phyloP scores from a whole-genome alignment of 2,888 invertebrate species.

The Stramonita haemastoma region DNA sequence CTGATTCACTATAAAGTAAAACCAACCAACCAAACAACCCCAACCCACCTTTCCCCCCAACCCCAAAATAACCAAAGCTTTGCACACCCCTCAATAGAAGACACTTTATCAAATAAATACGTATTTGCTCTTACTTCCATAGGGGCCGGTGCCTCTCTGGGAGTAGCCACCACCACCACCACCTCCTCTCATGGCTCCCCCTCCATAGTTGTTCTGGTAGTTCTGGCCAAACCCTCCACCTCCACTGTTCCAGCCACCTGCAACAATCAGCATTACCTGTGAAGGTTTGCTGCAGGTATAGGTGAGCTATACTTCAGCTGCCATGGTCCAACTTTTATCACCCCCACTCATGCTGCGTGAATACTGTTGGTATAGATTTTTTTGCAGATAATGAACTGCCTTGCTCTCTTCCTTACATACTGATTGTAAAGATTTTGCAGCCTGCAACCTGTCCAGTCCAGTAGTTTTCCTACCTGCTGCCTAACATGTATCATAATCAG shows the following conservation, averaged over 20 bases:
- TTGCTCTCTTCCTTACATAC: too few relatives aligned
- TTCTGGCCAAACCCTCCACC: slow-evolving; percentile 48
- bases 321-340: too few relatives aligned
- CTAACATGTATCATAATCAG: too few relatives aligned
- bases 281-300: too few relatives aligned
- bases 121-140: slow-evolving; percentile 40
- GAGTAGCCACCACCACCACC: slow-evolving; percentile 37
- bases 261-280: not conserved
- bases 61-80: not conserved
- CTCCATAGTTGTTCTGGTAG: slow-evolving; percentile 42
- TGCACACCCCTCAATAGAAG: too few relatives aligned
- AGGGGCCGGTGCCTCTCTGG: slow-evolving; percentile 40
- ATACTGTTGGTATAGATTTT: too few relatives aligned
- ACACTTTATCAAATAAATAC: not conserved
- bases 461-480: too few relatives aligned
- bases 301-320: not conserved
- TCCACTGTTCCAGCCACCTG: slow-evolving; percentile 39
- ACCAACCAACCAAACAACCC: not conserved
- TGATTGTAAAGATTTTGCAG: too few relatives aligned
- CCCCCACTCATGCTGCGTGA: too few relatives aligned
- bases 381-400: too few relatives aligned
- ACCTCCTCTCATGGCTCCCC: slow-evolving; percentile 38
- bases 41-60: too few relatives aligned
- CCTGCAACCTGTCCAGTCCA: too few relatives aligned
- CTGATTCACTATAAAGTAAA: not conserved